Evolutionary conservation across 2,888 invertebrate genomes (phyloP), one percentile per base, ranked within the genome.

Genomic region (Andrena haemorrhoa): DNA sequence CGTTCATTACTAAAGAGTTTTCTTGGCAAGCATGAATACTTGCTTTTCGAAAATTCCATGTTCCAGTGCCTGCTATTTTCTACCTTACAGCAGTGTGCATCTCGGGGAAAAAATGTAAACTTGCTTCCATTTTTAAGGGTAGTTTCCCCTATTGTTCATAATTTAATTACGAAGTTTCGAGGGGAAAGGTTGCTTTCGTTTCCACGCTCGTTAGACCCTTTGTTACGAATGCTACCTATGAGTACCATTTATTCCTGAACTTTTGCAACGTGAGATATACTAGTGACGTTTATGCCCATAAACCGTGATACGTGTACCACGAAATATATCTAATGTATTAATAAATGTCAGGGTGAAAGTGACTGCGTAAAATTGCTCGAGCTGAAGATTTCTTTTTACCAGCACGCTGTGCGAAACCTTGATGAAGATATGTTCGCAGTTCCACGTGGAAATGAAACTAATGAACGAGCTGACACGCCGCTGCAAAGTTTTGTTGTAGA

Each of bases 91-190:
- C 41, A 41, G 51, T 51, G 2, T 51, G 6, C 6, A n/a, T 51
- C 20, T 20, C n/a, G 7, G 20, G 20, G 4, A 20, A 20, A 20
- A 51, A 20, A 51, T 3, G 8, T 51, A 20, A 20, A 7, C 51
- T 20, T 8, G 20, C 20, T 20, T 20, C 51, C 56, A 64, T 69
- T 26, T 31, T 69, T 49, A 69, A 64, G 31, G 29, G 8, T 12
- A 35, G 6, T 35, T 29, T 23, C 26, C 47, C 16, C 31, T 47
- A 69, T 68, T 78, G 78, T 77, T 58, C 47, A 12, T 56, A 33
- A 64, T 63, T 58, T 68, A 79, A 77, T 69, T 64, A 77, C 12
- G 12, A 49, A 70, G 49, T 64, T 78, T 16, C n/a, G 8, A 49
- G 16, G n/a, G 35, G 16, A 64, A 64, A 16, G 47, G 69, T 49